Percentiles rank a stretch among this genome's conserved stretches.
phyloP scores from a whole-genome alignment of 2,888 invertebrate genomes.

The Criorhina ranunculi region DNA sequence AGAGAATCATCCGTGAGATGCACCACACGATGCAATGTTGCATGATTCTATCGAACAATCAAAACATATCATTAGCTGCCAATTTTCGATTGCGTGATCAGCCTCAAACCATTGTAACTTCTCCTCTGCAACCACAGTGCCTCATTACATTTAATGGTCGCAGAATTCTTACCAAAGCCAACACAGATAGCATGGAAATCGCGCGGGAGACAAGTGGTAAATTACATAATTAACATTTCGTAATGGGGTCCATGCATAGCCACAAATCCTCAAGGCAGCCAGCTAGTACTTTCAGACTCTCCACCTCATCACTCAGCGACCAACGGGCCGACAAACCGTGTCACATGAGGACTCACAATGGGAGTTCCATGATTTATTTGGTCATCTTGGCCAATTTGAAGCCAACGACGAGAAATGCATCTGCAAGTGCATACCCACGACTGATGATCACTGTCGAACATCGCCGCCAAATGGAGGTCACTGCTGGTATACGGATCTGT shows the following conservation, averaged over 20 bases:
- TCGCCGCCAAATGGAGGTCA: constrained; percentile 53
- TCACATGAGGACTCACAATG: constrained; percentile 54
- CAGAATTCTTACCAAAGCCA: constrained; percentile 43
- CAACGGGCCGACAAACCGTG: constrained; percentile 6
- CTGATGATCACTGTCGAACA: constrained; percentile 27
- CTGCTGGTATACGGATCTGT: constrained; percentile 36
- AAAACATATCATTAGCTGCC: constrained; percentile 61
- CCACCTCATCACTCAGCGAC: constrained; percentile 18
- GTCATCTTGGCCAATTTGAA: constrained; percentile 58
- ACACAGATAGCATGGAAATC: constrained; percentile 40
- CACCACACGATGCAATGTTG: constrained; percentile 26
- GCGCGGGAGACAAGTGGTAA: constrained; percentile 56
- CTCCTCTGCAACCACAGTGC: constrained; percentile 12
- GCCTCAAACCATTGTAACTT: constrained; percentile 35
- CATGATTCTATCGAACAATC: constrained; percentile 51
- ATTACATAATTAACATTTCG: constrained; percentile 67
- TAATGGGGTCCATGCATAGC: constrained; percentile 41
- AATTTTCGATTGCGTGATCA: constrained; percentile 62
- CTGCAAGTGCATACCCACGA: constrained; percentile 51
- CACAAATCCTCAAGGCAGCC: constrained; percentile 37
- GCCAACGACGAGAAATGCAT: constrained; percentile 41
- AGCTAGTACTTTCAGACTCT: constrained; percentile 19
- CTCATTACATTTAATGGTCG: constrained; percentile 54
- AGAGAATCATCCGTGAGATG: background rate
- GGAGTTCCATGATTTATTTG: constrained; percentile 61